phyloP scores from a whole-genome alignment of 2,113 vertebrate species.

The Cyanoderma ruficeps region DNA sequence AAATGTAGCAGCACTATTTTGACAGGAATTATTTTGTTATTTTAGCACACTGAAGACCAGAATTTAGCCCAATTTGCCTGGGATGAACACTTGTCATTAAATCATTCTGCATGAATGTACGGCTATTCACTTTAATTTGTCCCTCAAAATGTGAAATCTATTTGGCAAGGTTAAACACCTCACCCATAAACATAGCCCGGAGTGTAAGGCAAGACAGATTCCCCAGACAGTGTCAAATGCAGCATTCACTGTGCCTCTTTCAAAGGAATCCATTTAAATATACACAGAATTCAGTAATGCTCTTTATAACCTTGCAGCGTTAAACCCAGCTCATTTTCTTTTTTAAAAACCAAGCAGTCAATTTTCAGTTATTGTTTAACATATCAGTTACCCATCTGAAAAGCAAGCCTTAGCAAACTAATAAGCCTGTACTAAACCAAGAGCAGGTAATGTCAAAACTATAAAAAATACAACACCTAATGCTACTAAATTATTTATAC shows the following conservation, averaged over 20 bases:
- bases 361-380: not conserved
- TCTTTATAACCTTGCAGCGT: not conserved
- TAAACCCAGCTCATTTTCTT: not conserved
- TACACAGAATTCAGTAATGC: not conserved
- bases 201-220: not conserved
- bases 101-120: not conserved
- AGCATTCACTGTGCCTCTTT: not conserved
- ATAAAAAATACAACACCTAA: not conserved
- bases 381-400: not conserved
- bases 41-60: not conserved
- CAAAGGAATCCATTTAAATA: not conserved
- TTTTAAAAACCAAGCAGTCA: not conserved
- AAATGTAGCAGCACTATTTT: not conserved
- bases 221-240: not conserved
- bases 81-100: not conserved
- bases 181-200: not conserved
- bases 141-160: not conserved
- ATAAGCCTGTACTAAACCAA: not conserved
- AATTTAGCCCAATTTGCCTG: not conserved
- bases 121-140: not conserved
- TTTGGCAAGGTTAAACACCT: constrained; percentile 1
- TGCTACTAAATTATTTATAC: not conserved
- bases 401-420: not conserved
- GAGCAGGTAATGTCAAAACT: not conserved
- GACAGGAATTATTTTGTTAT: not conserved